phyloP scores from a whole-genome alignment of 2,797 vertebrate species.

The Serranus cabrilla region DNA sequence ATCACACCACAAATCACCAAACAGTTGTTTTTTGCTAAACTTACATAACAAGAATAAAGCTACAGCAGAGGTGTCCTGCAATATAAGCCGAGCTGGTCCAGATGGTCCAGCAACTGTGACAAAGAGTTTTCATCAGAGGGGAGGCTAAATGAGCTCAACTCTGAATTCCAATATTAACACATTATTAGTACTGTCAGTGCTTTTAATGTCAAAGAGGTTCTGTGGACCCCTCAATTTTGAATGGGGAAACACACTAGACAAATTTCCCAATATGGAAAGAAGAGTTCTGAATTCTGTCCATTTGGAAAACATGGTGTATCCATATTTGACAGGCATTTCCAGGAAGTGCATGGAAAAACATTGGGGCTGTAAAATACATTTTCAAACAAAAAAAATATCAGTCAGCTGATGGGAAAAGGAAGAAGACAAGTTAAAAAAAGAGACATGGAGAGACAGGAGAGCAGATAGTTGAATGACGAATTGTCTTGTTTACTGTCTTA shows the following conservation, averaged over 20 bases:
- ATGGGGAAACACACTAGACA: not conserved
- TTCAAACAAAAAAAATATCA: not conserved
- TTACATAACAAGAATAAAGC: not conserved
- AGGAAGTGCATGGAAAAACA: not conserved
- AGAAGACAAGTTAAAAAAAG: not conserved
- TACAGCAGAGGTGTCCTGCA: not conserved
- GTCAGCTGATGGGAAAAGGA: not conserved
- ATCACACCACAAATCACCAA: not conserved
- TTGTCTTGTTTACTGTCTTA: not conserved
- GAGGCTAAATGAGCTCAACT: constrained; percentile 18
- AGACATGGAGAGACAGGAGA: not conserved
- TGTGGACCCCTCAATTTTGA: not conserved
- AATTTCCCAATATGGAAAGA: not conserved
- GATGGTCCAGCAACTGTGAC: constrained; percentile 25
- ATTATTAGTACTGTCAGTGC: not conserved
- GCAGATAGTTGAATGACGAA: not conserved
- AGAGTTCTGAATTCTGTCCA: not conserved
- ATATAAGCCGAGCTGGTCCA: constrained; percentile 11
- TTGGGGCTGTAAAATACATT: not conserved
- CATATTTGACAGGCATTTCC: constrained; percentile 20
- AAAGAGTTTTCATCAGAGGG: constrained; percentile 23
- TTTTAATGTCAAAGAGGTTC: not conserved
- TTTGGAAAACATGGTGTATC: constrained; percentile 8
- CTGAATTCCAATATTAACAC: not conserved
- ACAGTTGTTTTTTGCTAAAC: not conserved